Evolutionary conservation across 2,113 vertebrate genomes (phyloP).

Genomic region (Puffinus mauretanicus): DNA sequence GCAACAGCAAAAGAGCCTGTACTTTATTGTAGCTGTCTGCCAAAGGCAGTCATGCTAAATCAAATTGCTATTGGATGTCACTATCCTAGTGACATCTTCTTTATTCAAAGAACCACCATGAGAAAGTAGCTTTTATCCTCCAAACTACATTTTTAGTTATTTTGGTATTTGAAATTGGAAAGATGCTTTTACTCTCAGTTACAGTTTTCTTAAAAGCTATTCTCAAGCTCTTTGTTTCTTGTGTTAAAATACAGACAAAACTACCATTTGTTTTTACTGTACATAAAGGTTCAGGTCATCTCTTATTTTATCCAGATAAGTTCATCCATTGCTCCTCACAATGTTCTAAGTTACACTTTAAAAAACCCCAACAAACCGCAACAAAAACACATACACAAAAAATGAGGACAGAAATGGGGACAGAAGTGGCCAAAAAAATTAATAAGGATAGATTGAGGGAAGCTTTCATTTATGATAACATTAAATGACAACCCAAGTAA

Average conservation of each 20-base stretch:
- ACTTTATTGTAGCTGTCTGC: background rate
- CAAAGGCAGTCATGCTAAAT: background rate
- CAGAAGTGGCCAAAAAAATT: background rate
- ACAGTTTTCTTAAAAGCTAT: background rate
- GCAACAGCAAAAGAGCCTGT: background rate
- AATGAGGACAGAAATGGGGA: background rate
- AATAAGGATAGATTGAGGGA: background rate
- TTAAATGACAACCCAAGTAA: background rate
- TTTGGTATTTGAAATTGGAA: background rate
- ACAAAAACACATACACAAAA: background rate
- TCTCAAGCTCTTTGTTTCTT: background rate
- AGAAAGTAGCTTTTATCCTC: background rate
- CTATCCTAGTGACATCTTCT: background rate
- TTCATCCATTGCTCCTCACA: background rate
- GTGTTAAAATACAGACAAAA: background rate
- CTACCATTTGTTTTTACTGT: background rate
- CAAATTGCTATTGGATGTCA: background rate
- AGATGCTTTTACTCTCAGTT: background rate
- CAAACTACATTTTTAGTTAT: background rate
- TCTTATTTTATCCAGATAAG: background rate
- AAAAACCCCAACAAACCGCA: fast-evolving
- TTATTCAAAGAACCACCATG: background rate
- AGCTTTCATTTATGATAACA: background rate
- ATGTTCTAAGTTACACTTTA: background rate
- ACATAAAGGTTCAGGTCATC: background rate